A percentile compares a stretch with the other conserved stretches of the same genome.
phyloP scores from a whole-genome alignment of 2,888 invertebrate genomes.

The Agrochola litura region DNA sequence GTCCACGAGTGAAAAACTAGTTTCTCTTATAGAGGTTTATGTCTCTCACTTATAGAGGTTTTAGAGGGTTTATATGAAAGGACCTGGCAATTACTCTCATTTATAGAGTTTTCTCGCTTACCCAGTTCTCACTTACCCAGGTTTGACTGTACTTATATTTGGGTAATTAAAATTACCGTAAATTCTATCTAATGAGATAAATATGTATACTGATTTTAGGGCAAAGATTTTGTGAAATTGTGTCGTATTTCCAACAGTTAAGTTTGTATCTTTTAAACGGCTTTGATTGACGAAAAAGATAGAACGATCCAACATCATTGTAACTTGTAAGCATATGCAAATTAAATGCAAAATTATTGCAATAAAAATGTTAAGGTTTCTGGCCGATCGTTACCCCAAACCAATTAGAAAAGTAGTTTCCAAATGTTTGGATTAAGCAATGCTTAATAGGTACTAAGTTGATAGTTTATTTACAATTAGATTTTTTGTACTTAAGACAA shows the following conservation, averaged over 20 bases:
- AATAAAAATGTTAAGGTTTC: slow-evolving; percentile 20
- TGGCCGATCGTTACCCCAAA: not conserved
- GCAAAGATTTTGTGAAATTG: too few relatives aligned
- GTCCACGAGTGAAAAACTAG: too few relatives aligned
- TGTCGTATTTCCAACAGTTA: not conserved
- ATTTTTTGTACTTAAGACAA: not conserved
- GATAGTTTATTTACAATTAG: not conserved
- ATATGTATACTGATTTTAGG: too few relatives aligned
- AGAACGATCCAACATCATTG: not conserved
- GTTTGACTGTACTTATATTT: too few relatives aligned
- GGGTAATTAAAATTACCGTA: too few relatives aligned
- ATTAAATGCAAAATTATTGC: slow-evolving; percentile 12
- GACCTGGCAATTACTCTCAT: too few relatives aligned
- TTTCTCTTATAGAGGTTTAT: too few relatives aligned
- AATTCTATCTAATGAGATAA: too few relatives aligned
- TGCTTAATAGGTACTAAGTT: not conserved
- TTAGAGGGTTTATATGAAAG: too few relatives aligned
- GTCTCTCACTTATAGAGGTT: too few relatives aligned
- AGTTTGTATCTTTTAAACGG: not conserved
- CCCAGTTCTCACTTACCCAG: too few relatives aligned
- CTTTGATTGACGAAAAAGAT: not conserved
- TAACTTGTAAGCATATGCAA: slow-evolving; percentile 12
- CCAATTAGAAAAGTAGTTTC: not conserved
- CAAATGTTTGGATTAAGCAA: slow-evolving; percentile 24
- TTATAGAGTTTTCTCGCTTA: too few relatives aligned